Base-by-base conservation (phyloP, 1,140 invertebrate species). In the Doryteuthis pealeii region DNA sequence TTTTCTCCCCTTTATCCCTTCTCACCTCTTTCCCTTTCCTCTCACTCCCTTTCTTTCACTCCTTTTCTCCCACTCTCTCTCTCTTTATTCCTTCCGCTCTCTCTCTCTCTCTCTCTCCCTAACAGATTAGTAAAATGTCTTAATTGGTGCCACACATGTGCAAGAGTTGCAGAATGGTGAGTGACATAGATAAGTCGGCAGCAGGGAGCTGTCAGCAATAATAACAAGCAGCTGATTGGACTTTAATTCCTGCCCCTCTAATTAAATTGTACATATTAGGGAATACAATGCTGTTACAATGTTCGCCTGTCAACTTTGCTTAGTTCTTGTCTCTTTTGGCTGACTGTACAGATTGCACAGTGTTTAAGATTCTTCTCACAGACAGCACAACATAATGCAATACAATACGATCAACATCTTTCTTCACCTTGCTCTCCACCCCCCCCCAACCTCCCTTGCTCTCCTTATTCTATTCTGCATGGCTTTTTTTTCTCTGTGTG, bases 91-190 rank as follows among this genome's bases (percentile, higher is more conserved):
- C 32, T 26, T 58, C 4, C 26, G n/a, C 62, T 49, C 32, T 67
- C 54, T n/a, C 68, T 70, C 0, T 58, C 73, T 70, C 8, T 58
- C 67, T 33, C 67, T 71, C 70, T 71, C 70, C 40, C 33, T 71
- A 31, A n/a, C n/a, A n/a, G n/a, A 35, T 40, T 40, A 40, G 35
- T 40, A 40, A 40, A 40, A 40, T 40, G 35, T 40, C 35, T 40
- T 40, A 40, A 40, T 40, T 40, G 35, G 35, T 40, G 35, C 35
- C 35, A 40, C 35, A 40, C 35, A 40, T 40, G 35, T 40, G 35
- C 35, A 40, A 40, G 35, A 40, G 35, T 10, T 5, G 28, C 15
- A 30, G 58, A 62, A n/a, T 15, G 5, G 4, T 62, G 58, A 15
- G 3, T 62, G 58, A 62, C 58, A 30, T 62, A 62, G 58, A 62